Percentiles rank a stretch among this genome's conserved stretches.
Evolutionary conservation across 2,113 vertebrate genomes (phyloP).

Genomic region (Corythoichthys intestinalis): DNA sequence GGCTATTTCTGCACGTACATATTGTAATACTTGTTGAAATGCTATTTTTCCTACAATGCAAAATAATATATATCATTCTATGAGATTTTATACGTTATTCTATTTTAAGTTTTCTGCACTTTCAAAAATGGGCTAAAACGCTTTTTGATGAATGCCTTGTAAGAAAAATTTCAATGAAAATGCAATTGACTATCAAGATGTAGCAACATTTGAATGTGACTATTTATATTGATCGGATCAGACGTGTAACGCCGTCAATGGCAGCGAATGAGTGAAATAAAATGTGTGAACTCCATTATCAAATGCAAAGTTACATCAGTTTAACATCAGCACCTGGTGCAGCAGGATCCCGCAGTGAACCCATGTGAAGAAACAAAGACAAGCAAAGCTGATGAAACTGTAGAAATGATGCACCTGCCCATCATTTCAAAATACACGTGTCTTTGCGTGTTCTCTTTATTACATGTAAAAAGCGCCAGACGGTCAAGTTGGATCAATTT

Average conservation of each 20-base stretch:
- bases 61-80: slow-evolving; percentile 28
- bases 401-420: slow-evolving; percentile 36
- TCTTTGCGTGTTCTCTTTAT: neutral
- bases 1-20: slow-evolving; percentile 39
- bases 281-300: slow-evolving; percentile 35
- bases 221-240: too few relatives aligned
- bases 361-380: slow-evolving; percentile 45
- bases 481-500: neutral
- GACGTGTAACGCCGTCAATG: too few relatives aligned
- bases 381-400: neutral
- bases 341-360: slow-evolving; percentile 47
- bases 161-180: slow-evolving; percentile 16
- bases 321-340: slow-evolving; percentile 66
- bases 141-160: slow-evolving; percentile 28
- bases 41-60: slow-evolving; percentile 48
- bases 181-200: neutral
- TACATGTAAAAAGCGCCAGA: neutral
- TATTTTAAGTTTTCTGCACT: slow-evolving; percentile 59
- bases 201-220: neutral
- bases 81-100: slow-evolving; percentile 29
- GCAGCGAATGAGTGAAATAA: too few relatives aligned
- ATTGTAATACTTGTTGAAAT: slow-evolving; percentile 39
- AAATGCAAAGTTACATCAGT: slow-evolving; percentile 60
- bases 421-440: neutral
- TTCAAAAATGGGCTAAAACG: slow-evolving; percentile 33